A percentile compares a stretch with the other conserved stretches of the same genome.
Evolutionary conservation across 2,888 invertebrate genomes (phyloP).

Genomic region (Cyrtodaria siliqua): DNA sequence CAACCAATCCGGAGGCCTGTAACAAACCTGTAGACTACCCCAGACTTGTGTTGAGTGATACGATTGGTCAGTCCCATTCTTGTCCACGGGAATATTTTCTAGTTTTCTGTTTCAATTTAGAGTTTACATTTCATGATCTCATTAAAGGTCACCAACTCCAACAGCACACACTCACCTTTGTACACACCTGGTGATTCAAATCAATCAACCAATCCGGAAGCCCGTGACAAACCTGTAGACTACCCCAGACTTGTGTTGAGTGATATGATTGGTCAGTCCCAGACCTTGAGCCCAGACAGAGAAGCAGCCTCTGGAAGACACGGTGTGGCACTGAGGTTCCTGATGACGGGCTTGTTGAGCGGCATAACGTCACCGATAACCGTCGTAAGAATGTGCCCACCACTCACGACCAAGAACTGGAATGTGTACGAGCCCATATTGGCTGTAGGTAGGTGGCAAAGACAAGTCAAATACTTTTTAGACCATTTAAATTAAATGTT

Average conservation of each 20-base stretch:
- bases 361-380: constrained; percentile 86
- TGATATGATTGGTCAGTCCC: constrained; percentile 79
- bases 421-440: constrained; percentile 87
- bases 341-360: constrained; percentile 87
- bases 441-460: constrained; percentile 85
- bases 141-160: constrained; percentile 5
- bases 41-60: too few relatives aligned
- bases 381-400: constrained; percentile 88
- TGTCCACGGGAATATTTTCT: too few relatives aligned
- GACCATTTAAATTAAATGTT: too few relatives aligned
- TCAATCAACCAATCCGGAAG: constrained; percentile 26
- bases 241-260: constrained; percentile 75
- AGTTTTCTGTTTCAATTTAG: too few relatives aligned
- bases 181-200: constrained; percentile 63
- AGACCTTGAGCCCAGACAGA: constrained; percentile 61
- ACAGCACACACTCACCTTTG: constrained; percentile 57
- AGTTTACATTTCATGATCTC: too few relatives aligned
- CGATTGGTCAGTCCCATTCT: too few relatives aligned
- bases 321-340: constrained; percentile 84
- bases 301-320: constrained; percentile 65
- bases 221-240: constrained; percentile 31
- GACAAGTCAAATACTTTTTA: too few relatives aligned
- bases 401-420: constrained; percentile 88
- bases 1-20: too few relatives aligned
- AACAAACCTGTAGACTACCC: too few relatives aligned